Conservation (phyloP, 2,888 invertebrate species). For the Drosophila anomalipes region DNA sequence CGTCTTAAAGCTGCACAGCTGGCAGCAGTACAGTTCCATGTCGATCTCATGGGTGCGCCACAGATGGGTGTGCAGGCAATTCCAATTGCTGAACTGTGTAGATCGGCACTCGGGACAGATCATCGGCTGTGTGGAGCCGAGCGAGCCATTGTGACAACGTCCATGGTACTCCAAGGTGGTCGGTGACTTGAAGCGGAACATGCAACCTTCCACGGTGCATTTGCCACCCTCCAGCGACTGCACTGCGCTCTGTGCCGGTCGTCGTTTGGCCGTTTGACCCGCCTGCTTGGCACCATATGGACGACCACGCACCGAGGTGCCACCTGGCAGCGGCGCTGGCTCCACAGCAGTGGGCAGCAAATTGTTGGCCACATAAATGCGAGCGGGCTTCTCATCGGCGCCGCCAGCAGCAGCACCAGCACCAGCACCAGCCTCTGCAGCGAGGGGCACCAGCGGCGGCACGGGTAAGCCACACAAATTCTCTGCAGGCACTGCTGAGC, state of each 20-base stretch:
- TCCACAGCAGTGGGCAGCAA: constrained; percentile 70
- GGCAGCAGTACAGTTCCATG: constrained; percentile 92
- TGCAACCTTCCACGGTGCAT: constrained; percentile 82
- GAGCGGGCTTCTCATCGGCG: constrained; percentile 75
- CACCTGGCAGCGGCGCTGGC: constrained; percentile 57
- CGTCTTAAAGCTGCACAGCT: constrained; percentile 91
- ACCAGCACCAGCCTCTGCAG: constrained; percentile 7
- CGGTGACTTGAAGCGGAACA: constrained; percentile 82
- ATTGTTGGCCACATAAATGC: constrained; percentile 85
- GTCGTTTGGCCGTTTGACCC: constrained; percentile 71
- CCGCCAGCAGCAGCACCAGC: constrained; percentile 3
- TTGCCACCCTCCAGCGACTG: constrained; percentile 73
- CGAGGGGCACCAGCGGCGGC: constrained; percentile 63
- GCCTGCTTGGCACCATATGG: constrained; percentile 83
- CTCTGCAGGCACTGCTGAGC: not conserved
- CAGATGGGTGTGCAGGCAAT: constrained; percentile 90
- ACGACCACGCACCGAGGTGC: constrained; percentile 83
- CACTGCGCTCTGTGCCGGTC: constrained; percentile 53
- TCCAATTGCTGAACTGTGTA: constrained; percentile 86
- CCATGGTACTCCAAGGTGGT: constrained; percentile 83
- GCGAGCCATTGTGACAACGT: constrained; percentile 77
- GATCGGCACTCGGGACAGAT: constrained; percentile 89
- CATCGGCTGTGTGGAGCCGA: constrained; percentile 68
- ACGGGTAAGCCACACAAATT: constrained; percentile 44
- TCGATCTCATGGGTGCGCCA: constrained; percentile 92